These are phyloP conservation scores for Lepas anatifera DNA, from an alignment of 2,888 invertebrate genomes.

Conservation along the genomic window DNA sequence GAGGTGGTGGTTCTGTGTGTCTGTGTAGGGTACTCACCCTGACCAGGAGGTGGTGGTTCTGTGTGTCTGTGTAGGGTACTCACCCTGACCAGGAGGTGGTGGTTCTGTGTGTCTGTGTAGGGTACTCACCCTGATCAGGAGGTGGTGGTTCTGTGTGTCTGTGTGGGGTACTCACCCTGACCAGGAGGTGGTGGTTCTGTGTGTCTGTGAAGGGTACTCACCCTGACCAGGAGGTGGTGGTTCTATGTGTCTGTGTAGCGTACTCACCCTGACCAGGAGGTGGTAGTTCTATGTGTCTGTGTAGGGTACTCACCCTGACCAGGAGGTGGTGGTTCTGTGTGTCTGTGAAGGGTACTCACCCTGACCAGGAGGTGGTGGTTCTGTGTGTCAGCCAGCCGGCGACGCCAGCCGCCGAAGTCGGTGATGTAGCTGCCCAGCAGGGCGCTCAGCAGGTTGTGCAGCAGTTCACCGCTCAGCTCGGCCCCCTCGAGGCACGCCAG, in stretches of 20 bases:
- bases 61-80: neutral
- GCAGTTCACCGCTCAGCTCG: conserved; percentile 46
- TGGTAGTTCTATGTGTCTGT: neutral
- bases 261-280: neutral
- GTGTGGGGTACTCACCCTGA: too few relatives aligned
- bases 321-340: neutral
- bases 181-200: too few relatives aligned
- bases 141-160: neutral
- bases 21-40: neutral
- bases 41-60: neutral
- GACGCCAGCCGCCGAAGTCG: conserved; percentile 48
- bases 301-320: neutral
- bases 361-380: conserved; percentile 41
- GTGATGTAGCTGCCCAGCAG: conserved; percentile 49
- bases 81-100: neutral
- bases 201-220: too few relatives aligned
- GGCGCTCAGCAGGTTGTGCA: conserved; percentile 45
- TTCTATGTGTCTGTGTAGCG: too few relatives aligned
- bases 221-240: neutral
- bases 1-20: too few relatives aligned
- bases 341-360: neutral
- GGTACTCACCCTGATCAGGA: neutral
- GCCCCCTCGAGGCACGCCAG: conserved; percentile 55
- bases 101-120: neutral
- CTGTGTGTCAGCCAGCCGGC: conserved; percentile 49